Base-by-base conservation (phyloP, 2,113 vertebrate genomes). In the Neotoma lepida region DNA sequence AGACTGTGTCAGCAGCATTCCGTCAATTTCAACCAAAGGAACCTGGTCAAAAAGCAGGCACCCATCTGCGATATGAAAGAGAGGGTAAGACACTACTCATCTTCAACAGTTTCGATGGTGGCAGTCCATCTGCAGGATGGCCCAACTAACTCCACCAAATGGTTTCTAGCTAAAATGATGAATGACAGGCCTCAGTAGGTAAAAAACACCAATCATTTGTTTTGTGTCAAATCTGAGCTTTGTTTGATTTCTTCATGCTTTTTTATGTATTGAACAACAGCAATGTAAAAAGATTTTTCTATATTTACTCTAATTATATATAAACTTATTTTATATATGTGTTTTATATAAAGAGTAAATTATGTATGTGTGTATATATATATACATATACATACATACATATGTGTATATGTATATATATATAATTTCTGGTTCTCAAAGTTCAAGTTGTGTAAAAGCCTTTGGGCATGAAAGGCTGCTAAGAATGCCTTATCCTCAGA, bases 1-100 rank as follows among this genome's bases (percentile, higher is more conserved):
- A 0, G 98, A 98, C 97, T 99, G 99, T 6, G 99, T 97, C 39
- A 99, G 98, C 91, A 96, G 98, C 99, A 99, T 99, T 46, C 99
- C 99, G 84, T 99, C 99, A 0, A 99, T 99, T 97, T 99, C 99
- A 77, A 99, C 99, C 98, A 99, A 58, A 20, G 99, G 99, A 7
- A 99, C 98, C 86, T 99, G 99, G 64, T 99, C 97, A 26, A 99
- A 99, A 95, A 99, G 97, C 88, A 99, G 98, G 10, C 0, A 3
- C 96, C 98, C 99, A 94, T 97, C 98, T 98, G 63, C 30, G 22
- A 44, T 61, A 82, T 68, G 93, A 97, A 78, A 92, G 96, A 97
- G 78, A 66, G 41, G 89, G 46, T 95, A 73, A 95, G 51, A 39
- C n/a, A n/a, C n/a, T 7, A 82, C 14, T n/a, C 76, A 56, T 10